Conservation (phyloP, 2,113 vertebrate genomes). For the Copsychus sechellarum region DNA sequence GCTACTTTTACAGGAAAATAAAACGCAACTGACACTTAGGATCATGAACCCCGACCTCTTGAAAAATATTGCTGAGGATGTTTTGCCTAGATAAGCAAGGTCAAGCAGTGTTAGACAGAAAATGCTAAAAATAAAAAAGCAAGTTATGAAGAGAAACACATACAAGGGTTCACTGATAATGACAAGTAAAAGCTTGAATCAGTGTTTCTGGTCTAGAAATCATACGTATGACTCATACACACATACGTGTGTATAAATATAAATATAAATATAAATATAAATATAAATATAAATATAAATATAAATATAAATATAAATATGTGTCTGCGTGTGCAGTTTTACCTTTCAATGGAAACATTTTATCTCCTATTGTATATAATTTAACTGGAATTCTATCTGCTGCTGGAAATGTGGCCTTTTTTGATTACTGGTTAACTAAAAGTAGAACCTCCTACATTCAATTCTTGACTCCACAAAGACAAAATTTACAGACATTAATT, state of each 20-base stretch:
- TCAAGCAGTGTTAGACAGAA: neutral
- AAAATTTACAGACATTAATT: neutral
- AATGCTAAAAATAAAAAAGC: neutral
- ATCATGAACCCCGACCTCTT: neutral
- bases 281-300: neutral
- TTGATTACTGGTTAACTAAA: neutral
- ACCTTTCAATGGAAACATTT: neutral
- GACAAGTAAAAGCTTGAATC: neutral
- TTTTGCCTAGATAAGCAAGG: neutral
- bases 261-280: neutral
- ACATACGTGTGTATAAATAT: too few relatives aligned
- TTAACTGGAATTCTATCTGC: neutral
- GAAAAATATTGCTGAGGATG: neutral
- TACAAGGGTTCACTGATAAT: neutral
- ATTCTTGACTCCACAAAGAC: neutral
- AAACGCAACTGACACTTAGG: neutral
- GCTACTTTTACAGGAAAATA: neutral
- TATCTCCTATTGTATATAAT: neutral
- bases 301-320: neutral
- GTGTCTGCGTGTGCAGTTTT: neutral
- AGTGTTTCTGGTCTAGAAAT: neutral
- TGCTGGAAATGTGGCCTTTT: neutral
- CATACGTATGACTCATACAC: neutral
- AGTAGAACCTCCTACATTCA: neutral
- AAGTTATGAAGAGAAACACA: neutral